Base-by-base conservation (phyloP, 2,113 vertebrate genomes). In the Ceyx margarethae region DNA sequence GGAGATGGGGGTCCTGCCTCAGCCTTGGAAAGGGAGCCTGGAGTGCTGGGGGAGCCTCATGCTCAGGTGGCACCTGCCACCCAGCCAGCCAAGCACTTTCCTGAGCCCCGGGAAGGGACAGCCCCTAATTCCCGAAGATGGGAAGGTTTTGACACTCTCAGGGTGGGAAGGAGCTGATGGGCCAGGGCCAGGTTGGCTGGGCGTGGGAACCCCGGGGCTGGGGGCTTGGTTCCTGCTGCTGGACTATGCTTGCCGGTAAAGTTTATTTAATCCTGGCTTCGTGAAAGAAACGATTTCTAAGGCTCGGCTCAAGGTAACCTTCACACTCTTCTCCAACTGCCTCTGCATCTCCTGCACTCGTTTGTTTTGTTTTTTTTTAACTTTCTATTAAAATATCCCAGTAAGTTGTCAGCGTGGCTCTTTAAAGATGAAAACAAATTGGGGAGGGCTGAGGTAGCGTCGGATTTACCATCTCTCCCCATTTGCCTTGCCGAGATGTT, bases 301-400 rank as follows among this genome's bases (percentile, higher is more conserved):
- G 1, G 33, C 81, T 76, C 40, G 28, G 83, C 89, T 95, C 90
- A 95, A 96, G 95, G 95, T 96, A 95, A 95, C 95, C 95, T 96
- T 95, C 95, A 85, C 3, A 2, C 14, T 1, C 4, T 10, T 76
- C 81, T 74, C 79, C 65, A 3, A 2, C 22, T 7, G 71, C 78
- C 68, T 76, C 77, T 9, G 68, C 91, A 46, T 50, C 13, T 29
- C 50, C 77, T 5, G 31, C 56, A 29, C 12, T 0, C 7, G 0
- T 35, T 35, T 35, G 35, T 6, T 6, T n/a, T 33, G 9, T 11
- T 42, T 42, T 60, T 33, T 21, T 20, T 28, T 31, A 79, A 71
- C 64, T 90, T 82, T 23, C 6, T 7, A 67, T 45, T 50, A 9
- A 75, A 85, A 95, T 61, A 81, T 50, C 23, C 53, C 73, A 25